Conservation (phyloP, 2,888 invertebrate genomes). For the Cephus sareptanus region DNA sequence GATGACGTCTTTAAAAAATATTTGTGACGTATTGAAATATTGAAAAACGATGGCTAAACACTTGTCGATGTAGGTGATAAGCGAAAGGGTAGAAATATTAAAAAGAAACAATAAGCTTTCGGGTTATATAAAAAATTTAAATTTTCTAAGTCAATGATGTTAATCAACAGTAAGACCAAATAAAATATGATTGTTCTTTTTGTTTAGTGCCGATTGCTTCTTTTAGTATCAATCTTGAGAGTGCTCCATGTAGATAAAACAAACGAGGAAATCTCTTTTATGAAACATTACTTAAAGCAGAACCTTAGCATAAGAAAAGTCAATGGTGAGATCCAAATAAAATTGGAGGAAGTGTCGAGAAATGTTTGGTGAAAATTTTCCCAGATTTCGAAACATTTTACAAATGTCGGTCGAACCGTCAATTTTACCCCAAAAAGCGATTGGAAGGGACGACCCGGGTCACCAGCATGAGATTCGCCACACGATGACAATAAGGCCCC, state of each 20-base stretch:
- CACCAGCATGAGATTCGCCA: constrained; percentile 39
- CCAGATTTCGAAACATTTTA: constrained; percentile 29
- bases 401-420: constrained; percentile 23
- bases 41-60: neutral
- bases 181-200: neutral
- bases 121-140: neutral
- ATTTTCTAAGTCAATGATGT: neutral
- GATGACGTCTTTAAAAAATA: neutral
- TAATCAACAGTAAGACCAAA: neutral
- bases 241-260: neutral
- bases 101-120: neutral
- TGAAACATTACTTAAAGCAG: neutral
- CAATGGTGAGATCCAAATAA: neutral
- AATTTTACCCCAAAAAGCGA: constrained; percentile 23
- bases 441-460: neutral
- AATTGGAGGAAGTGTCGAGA: neutral
- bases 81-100: neutral
- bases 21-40: neutral
- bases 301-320: neutral
- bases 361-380: neutral
- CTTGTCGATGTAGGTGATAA: neutral
- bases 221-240: neutral
- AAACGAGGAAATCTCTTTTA: neutral
- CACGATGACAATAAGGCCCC: constrained; percentile 20
- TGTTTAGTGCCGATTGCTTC: neutral